Evolutionary conservation across 2,888 invertebrate species (phyloP), one percentile per base, ranked within the genome.

Genomic region (Torymus auratus): DNA sequence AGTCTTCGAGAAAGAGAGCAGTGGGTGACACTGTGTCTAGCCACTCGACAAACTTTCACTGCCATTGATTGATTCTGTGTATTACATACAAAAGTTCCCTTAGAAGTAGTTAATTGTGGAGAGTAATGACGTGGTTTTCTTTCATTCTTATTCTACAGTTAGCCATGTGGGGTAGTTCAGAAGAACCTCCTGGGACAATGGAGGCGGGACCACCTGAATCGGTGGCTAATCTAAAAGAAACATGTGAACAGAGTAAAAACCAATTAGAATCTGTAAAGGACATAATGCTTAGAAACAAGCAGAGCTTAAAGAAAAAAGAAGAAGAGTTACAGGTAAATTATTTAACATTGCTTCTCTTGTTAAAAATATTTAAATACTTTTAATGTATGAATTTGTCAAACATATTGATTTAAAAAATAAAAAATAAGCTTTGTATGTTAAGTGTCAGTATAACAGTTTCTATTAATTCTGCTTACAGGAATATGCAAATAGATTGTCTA

Each of bases 401-500:
- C 41, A 56, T 60, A 77, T 41, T 67, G n/a, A 56, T 68, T 61
- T 58, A 73, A n/a, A 12, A 14, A 23, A 58, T n/a, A n/a, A n/a
- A 41, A 41, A 11, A 62, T 62, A 41, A 7, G 41, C 7, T 41
- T 41, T 41, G 7, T 41, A 41, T 41, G 7, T 41, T 5, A 7
- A 41, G 7, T 41, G 41, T 41, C 7, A 4, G 7, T 41, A 5
- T 41, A 41, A 41, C 7, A 41, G 41, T 41, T 41, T 64, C 15
- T 41, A 41, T 41, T 41, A 10, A 4, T 61, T 55, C 56, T 41
- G 10, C 10, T 80, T 64, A 77, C 71, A 91, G 91, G 91, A 90
- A 85, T 91, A 91, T 83, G 91, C 90, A 4, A 89, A 87, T 60
- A 91, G 90, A 81, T 86, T 91, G 17, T 89, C 91, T 0, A 89